These are phyloP conservation scores for Coleophora deauratella DNA, from an alignment of 2,888 invertebrate genomes.

Conservation along the genomic window DNA sequence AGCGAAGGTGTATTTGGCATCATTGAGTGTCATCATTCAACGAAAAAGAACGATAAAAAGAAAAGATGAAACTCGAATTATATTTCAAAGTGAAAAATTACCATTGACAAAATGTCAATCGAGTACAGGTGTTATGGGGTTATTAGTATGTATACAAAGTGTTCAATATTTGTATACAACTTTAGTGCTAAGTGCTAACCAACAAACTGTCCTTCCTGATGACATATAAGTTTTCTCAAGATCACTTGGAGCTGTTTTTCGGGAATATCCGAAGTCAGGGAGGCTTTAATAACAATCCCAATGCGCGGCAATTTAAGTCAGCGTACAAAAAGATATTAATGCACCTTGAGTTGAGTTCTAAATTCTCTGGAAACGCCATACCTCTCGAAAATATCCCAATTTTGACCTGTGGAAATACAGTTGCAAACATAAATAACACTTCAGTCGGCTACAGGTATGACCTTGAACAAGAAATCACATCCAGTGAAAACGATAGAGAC, in stretches of 20 bases:
- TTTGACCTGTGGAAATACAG: slow-evolving; percentile 3
- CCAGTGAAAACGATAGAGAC: neutral
- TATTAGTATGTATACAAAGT: slow-evolving; percentile 4
- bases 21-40: neutral
- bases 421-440: neutral
- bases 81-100: neutral
- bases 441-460: neutral
- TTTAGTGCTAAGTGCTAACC: slow-evolving; percentile 1
- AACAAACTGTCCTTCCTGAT: no score
- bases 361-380: slow-evolving; percentile 12
- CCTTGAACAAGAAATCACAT: neutral
- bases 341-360: slow-evolving; percentile 12
- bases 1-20: neutral
- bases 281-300: slow-evolving; percentile 16
- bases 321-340: slow-evolving; percentile 11
- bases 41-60: neutral
- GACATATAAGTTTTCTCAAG: slow-evolving; percentile 7
- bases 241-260: slow-evolving; percentile 13
- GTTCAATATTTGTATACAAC: slow-evolving; percentile 1
- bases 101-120: neutral
- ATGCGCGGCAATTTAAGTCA: slow-evolving; percentile 10
- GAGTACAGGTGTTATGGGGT: slow-evolving; percentile 7
- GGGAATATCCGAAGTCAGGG: slow-evolving; percentile 14
- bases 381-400: slow-evolving; percentile 13
- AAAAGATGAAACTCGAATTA: neutral